Evolutionary conservation across 2,888 invertebrate genomes (phyloP).

Genomic region (Elegia similella): DNA sequence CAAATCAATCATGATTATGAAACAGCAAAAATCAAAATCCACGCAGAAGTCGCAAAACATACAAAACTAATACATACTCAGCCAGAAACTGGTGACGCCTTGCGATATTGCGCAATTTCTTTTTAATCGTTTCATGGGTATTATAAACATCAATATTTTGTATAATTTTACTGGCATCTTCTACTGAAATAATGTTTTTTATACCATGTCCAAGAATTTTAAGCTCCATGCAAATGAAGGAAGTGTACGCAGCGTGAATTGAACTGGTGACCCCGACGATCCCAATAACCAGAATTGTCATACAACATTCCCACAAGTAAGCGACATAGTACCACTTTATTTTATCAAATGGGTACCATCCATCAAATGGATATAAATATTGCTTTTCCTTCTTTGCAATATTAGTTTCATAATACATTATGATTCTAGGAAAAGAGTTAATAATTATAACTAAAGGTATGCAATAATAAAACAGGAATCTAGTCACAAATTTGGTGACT

Average conservation of each 20-base stretch:
- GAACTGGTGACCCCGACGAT: constrained; percentile 52
- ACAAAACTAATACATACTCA: background rate
- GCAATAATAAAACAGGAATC: constrained; percentile 50
- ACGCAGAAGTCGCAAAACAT: too few species aligned
- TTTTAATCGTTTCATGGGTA: background rate
- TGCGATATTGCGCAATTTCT: background rate
- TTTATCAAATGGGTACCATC: constrained; percentile 71
- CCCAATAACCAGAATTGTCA: constrained; percentile 56
- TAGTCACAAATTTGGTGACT: constrained; percentile 39
- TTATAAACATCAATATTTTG: background rate
- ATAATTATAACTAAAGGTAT: constrained; percentile 45
- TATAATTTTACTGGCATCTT: constrained; percentile 36
- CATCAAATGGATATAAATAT: constrained; percentile 61
- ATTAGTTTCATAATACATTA: constrained; percentile 53
- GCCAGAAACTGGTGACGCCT: background rate
- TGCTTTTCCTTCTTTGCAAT: constrained; percentile 40
- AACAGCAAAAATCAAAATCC: too few species aligned
- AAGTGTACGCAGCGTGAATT: constrained; percentile 49
- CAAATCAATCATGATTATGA: too few species aligned
- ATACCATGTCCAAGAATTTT: constrained; percentile 51
- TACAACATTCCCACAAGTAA: constrained; percentile 61
- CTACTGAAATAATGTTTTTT: constrained; percentile 41
- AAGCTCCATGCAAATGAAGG: constrained; percentile 63
- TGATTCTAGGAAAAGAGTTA: constrained; percentile 53
- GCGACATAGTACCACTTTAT: constrained; percentile 55